Percentiles rank a stretch among this genome's conserved stretches.
Conservation (phyloP, 2,113 vertebrate species). For the Pedetes capensis region DNA sequence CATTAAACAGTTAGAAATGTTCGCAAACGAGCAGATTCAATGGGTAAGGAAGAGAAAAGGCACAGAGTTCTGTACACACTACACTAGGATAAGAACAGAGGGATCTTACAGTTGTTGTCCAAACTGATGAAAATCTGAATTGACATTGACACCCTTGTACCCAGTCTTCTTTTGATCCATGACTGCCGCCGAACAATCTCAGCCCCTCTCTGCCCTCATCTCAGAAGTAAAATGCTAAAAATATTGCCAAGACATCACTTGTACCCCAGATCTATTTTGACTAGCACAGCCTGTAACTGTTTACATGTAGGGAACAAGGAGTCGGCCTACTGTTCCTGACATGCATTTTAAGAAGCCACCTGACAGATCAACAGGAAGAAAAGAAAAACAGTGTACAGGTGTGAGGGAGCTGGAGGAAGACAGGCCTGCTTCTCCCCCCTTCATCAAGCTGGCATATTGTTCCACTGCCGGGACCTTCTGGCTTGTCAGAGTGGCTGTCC, state of each 20-base stretch:
- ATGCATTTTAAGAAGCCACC: constrained; percentile 46
- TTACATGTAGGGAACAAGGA: background rate
- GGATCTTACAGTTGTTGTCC: background rate
- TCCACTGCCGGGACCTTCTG: background rate
- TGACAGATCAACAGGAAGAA: constrained; percentile 46
- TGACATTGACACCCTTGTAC: background rate
- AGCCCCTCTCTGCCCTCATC: constrained; percentile 11
- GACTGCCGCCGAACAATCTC: background rate
- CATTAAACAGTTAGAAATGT: background rate
- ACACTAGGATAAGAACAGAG: too few relatives aligned
- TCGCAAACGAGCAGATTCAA: background rate
- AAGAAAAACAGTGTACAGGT: constrained; percentile 34
- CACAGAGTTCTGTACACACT: background rate
- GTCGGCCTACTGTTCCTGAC: background rate
- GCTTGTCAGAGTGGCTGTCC: background rate
- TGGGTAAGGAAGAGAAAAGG: background rate
- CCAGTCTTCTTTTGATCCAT: background rate
- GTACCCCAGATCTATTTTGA: background rate
- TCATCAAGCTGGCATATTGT: background rate
- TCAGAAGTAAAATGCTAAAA: constrained; percentile 60
- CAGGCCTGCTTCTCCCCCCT: background rate
- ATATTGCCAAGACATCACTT: constrained; percentile 34
- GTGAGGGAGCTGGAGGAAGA: background rate
- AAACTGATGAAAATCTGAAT: background rate
- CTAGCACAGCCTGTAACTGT: constrained; percentile 31